A percentile compares a stretch with the other conserved stretches of the same genome.
phyloP scores from a whole-genome alignment of 2,113 vertebrate genomes.

The Lamprologus tigripictilis region DNA sequence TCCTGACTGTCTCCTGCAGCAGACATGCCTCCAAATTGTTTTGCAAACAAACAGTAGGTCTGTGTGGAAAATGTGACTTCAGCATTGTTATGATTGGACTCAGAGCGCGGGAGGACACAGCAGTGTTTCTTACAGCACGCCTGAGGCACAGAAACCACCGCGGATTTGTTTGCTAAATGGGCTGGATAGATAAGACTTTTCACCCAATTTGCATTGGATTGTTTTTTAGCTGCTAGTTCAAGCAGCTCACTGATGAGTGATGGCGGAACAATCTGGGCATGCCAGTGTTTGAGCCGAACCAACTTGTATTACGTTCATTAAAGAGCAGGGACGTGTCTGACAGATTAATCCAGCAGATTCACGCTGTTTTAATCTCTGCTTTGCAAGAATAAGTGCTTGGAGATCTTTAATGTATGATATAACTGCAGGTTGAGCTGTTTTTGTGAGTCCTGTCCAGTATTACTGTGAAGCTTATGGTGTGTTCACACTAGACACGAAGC shows the following conservation, averaged over 20 bases:
- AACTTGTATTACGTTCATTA: background rate
- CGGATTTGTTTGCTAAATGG: slow-evolving; percentile 43
- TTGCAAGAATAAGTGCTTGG: background rate
- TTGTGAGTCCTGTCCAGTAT: background rate
- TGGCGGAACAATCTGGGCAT: background rate
- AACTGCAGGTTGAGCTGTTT: background rate
- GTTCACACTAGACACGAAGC: background rate
- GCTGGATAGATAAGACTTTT: slow-evolving; percentile 22
- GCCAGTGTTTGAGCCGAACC: background rate
- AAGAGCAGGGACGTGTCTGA: background rate
- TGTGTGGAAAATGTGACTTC: slow-evolving; percentile 4
- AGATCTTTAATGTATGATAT: background rate
- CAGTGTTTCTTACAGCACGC: background rate
- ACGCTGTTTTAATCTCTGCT: background rate
- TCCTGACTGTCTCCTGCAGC: background rate
- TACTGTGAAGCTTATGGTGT: background rate
- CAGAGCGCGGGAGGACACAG: background rate
- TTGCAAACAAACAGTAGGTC: background rate
- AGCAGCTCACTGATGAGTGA: slow-evolving; percentile 20
- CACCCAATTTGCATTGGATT: slow-evolving; percentile 6
- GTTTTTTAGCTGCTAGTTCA: slow-evolving; percentile 13
- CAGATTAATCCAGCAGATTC: background rate
- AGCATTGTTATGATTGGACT: slow-evolving; percentile 3
- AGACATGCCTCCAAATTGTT: background rate
- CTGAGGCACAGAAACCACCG: background rate